Evolutionary conservation across 2,113 vertebrate species (phyloP).

Genomic region (Myrmecobius fasciatus): DNA sequence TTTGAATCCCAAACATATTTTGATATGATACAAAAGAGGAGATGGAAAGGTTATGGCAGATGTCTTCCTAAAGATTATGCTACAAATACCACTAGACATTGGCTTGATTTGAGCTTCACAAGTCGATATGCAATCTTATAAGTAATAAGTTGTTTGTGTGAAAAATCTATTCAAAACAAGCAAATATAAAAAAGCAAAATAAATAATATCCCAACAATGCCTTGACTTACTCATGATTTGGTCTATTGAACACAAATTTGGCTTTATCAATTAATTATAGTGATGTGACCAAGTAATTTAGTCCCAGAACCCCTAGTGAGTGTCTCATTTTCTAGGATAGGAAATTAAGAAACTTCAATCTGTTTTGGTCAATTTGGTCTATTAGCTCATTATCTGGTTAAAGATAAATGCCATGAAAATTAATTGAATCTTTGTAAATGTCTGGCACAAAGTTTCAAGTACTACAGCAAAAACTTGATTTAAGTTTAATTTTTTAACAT

Average conservation of each 20-base stretch:
- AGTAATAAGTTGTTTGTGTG: neutral
- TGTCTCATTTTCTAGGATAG: neutral
- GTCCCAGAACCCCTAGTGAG: neutral
- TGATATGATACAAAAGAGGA: no score
- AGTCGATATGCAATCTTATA: neutral
- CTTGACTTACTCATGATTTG: neutral
- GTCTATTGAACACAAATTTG: neutral
- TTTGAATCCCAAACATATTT: no score
- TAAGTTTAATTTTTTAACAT: neutral
- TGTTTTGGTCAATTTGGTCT: neutral
- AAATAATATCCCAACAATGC: neutral
- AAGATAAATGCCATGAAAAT: neutral
- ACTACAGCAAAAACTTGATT: neutral
- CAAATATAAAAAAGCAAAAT: neutral
- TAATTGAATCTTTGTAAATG: neutral
- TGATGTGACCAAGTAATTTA: neutral
- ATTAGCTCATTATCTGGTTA: neutral
- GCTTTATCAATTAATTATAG: neutral
- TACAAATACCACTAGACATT: neutral
- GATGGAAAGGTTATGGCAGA: neutral
- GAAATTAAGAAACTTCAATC: neutral
- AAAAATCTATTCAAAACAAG: neutral
- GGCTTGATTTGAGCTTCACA: neutral
- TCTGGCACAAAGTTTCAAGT: neutral
- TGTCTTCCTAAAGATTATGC: neutral